Base-by-base conservation (phyloP, 2,888 invertebrate genomes). In the Agriopis marginaria region DNA sequence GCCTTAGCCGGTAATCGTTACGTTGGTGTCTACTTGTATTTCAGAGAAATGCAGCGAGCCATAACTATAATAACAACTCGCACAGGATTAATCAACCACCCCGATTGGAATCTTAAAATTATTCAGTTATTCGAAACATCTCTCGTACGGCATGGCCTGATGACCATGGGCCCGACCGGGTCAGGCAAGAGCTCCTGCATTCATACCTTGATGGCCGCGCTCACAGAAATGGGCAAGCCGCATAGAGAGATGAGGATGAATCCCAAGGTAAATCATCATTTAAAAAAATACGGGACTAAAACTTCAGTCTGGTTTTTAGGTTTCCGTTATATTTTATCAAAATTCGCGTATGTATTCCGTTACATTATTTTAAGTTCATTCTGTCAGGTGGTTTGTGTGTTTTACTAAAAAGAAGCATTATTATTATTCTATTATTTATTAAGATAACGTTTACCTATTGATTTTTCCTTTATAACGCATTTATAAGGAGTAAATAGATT, bases 161-260 rank as follows among this genome's bases (percentile, higher is more conserved):
- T 98, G 98, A 96, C 97, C 1, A 95, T 98, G 95, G 98, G 98
- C 0, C 98, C 98, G 0, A 97, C 97, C 10, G 98, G 98, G 23
- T 96, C 98, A 0, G 98, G 98, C 8, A 98, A 98, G 89, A 97
- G 97, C 0, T 96, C 96, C 64, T 98, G 98, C 77, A 98, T 97
- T 79, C 95, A 96, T 82, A 95, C 97, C 0, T 91, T 98, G 62
- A 96, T 98, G 96, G 96, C 95, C 77, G 96, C 97, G 0, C 95
- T 98, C 82, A 97, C 97, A 0, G 97, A 97, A 86, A 95, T 96
- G 84, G 98, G 98, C 0, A 90, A 89, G 63, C 97, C 97, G 0
- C 98, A 98, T 84, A 97, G 92, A 79, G 98, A 98, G 94, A 96
- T 97, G 95, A 94, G 98, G 79, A 98, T 98, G 98, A 98, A 98